Conservation (phyloP, 2,888 invertebrate genomes). For the Neria commutata region DNA sequence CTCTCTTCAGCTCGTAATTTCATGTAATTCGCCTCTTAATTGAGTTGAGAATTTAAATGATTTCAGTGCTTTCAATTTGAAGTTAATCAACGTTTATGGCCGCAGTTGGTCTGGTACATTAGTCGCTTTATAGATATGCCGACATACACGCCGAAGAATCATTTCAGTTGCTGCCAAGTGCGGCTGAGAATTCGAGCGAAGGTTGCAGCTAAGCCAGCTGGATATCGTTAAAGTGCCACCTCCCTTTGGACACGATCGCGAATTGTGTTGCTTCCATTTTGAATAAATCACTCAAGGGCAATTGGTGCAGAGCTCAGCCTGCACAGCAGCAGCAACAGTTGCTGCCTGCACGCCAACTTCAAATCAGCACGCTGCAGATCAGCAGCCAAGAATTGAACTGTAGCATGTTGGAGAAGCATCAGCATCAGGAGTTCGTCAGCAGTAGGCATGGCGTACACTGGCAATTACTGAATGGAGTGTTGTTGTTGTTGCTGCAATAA, state of each 20-base stretch:
- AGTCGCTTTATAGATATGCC: too few species aligned
- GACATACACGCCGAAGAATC: neutral
- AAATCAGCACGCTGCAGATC: neutral
- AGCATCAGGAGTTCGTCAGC: neutral
- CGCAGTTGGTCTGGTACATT: too few species aligned
- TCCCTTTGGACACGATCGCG: slow-evolving; percentile 43
- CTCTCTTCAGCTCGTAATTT: slow-evolving; percentile 46
- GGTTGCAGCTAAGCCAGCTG: neutral
- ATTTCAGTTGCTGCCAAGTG: neutral
- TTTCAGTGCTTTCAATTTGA: neutral
- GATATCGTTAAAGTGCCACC: slow-evolving; percentile 13
- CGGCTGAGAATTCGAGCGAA: too few species aligned
- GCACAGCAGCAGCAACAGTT: neutral
- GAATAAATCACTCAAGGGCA: slow-evolving; percentile 51
- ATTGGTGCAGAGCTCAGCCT: slow-evolving; percentile 9
- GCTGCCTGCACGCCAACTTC: neutral
- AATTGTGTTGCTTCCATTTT: slow-evolving; percentile 32
- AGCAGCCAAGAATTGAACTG: too few species aligned
- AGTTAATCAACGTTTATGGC: too few species aligned
- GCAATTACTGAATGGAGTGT: neutral
- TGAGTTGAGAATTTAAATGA: slow-evolving; percentile 19
- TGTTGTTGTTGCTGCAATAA: too few species aligned
- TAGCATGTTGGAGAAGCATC: too few species aligned
- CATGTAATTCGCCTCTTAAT: slow-evolving; percentile 49
- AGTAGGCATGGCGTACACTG: slow-evolving; percentile 4